phyloP scores from a whole-genome alignment of 2,888 invertebrate genomes.

The Oscheius myriophilus region DNA sequence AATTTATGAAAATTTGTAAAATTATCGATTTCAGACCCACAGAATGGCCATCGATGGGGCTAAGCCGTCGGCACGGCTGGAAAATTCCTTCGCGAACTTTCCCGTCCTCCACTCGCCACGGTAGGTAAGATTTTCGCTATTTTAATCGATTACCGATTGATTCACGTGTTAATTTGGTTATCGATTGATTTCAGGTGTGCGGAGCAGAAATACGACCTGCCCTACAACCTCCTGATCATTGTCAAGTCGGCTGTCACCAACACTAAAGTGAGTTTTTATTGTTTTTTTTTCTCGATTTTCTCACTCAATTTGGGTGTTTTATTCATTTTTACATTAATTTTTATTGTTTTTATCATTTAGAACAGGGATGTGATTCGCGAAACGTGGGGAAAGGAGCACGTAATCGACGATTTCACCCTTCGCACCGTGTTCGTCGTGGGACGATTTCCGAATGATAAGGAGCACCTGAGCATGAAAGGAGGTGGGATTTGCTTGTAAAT shows the following conservation, averaged over 20 bases:
- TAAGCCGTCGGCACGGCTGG: neutral
- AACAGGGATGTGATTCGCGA: slow-evolving; percentile 24
- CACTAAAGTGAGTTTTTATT: slow-evolving; percentile 8
- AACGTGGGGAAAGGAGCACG: slow-evolving; percentile 29
- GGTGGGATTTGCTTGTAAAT: neutral
- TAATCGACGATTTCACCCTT: slow-evolving; percentile 27
- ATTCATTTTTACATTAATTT: neutral
- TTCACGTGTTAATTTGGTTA: neutral
- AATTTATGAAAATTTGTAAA: neutral
- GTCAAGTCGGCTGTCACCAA: slow-evolving; percentile 23
- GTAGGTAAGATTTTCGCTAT: neutral
- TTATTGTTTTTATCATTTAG: slow-evolving; percentile 6
- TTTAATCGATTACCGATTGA: neutral
- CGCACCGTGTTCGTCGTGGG: slow-evolving; percentile 31
- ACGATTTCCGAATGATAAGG: slow-evolving; percentile 19
- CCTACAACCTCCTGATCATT: slow-evolving; percentile 22
- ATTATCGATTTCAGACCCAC: slow-evolving; percentile 12
- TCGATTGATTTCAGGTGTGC: neutral
- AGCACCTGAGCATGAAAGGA: slow-evolving; percentile 28
- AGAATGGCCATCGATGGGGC: slow-evolving; percentile 8
- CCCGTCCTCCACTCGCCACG: slow-evolving; percentile 11
- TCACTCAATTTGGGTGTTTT: neutral
- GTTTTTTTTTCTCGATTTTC: neutral
- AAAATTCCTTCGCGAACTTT: slow-evolving; percentile 2
- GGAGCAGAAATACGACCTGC: slow-evolving; percentile 13